These are phyloP conservation scores for Eulemur mongoz DNA, from an alignment of 2,797 vertebrate genomes.

Conservation along the genomic window DNA sequence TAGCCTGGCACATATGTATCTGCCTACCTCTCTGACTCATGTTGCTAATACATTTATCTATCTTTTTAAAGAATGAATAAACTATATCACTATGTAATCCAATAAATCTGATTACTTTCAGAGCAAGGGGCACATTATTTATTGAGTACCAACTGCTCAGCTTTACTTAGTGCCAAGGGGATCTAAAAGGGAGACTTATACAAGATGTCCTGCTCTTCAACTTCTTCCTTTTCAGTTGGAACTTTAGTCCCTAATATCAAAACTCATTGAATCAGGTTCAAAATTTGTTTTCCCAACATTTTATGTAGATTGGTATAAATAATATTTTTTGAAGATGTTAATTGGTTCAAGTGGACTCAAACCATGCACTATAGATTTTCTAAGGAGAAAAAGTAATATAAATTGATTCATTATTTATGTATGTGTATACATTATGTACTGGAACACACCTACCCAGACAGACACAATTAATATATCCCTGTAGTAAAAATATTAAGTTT, in stretches of 20 bases:
- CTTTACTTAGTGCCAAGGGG: not conserved
- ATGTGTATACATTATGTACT: too few relatives aligned
- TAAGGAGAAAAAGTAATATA: not conserved
- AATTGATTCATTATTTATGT: not conserved
- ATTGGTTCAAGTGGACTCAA: not conserved
- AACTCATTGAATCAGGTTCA: not conserved
- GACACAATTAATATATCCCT: not conserved
- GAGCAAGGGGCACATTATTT: not conserved
- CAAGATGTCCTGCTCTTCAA: not conserved
- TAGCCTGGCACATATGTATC: not conserved
- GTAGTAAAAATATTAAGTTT: not conserved
- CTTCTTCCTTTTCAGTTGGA: not conserved
- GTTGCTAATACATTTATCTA: not conserved
- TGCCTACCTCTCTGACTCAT: not conserved
- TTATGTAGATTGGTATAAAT: not conserved
- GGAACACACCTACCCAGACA: not conserved
- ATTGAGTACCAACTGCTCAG: too few relatives aligned
- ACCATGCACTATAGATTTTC: not conserved
- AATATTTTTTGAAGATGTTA: not conserved
- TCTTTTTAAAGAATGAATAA: not conserved
- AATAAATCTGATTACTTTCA: not conserved
- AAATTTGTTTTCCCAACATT: not conserved
- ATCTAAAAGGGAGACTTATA: not conserved
- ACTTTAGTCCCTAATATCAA: not conserved
- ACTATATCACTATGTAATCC: not conserved